These are phyloP conservation scores for Gracilinanus agilis DNA, from an alignment of 2,113 vertebrate genomes.

Conservation along the genomic window DNA sequence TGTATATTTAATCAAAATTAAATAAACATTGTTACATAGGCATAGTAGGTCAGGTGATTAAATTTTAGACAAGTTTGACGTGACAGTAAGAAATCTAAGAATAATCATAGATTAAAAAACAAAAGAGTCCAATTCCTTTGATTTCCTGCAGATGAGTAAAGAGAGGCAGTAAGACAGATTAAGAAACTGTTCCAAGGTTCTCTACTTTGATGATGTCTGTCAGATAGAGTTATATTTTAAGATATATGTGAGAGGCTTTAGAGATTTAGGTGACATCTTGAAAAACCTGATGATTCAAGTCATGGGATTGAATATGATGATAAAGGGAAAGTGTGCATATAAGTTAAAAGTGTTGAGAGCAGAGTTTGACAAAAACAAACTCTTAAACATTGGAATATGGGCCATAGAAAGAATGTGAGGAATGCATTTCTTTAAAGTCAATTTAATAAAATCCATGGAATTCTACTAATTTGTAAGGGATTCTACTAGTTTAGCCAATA, in stretches of 20 bases:
- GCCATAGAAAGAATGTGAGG: background rate
- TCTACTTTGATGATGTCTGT: no score
- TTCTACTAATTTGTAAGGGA: background rate
- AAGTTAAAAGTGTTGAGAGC: background rate
- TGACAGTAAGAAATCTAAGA: background rate
- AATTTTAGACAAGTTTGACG: background rate
- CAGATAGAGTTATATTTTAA: no score
- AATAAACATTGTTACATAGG: slow-evolving; percentile 4
- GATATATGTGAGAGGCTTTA: background rate
- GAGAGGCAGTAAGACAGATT: background rate
- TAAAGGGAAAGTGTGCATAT: background rate
- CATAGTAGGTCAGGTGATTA: background rate
- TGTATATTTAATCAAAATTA: background rate
- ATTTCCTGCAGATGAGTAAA: background rate
- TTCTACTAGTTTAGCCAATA: no score
- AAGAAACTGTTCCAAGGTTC: background rate
- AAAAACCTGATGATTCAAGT: background rate
- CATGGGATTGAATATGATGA: background rate
- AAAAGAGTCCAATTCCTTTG: background rate
- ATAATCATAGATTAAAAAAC: background rate
- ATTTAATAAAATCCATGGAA: background rate
- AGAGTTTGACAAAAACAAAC: background rate
- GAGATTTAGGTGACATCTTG: background rate
- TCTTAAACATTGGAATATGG: background rate
- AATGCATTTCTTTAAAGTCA: background rate